Evolutionary conservation across 1,140 invertebrate genomes (phyloP).

Genomic region (Drosophila orena): DNA sequence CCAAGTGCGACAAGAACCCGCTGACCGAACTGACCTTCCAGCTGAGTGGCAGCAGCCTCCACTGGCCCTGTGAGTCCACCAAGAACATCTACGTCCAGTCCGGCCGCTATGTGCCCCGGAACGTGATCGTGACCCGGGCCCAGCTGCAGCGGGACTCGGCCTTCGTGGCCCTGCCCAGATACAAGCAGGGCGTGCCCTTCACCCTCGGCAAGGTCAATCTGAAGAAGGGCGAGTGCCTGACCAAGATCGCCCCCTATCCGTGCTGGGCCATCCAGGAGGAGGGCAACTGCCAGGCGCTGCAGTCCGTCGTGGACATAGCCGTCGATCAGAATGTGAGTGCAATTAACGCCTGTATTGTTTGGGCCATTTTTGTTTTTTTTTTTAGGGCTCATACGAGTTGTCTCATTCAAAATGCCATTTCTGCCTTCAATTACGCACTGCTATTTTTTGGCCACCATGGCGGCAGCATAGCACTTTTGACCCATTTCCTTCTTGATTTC

Average conservation of each 20-base stretch:
- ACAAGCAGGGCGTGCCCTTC: slow-evolving; percentile 87
- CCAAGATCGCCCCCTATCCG: slow-evolving; percentile 87
- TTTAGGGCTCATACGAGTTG: background rate
- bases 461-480: slow-evolving; percentile 4
- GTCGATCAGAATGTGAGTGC: slow-evolving; percentile 85
- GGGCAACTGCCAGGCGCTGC: slow-evolving; percentile 87
- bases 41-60: slow-evolving; percentile 85
- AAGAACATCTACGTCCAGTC: slow-evolving; percentile 87
- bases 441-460: slow-evolving; percentile 5
- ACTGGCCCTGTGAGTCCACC: slow-evolving; percentile 87
- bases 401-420: slow-evolving; percentile 11
- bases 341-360: slow-evolving; percentile 45
- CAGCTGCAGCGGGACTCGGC: slow-evolving; percentile 87
- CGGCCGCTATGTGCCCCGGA: slow-evolving; percentile 87
- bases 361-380: background rate
- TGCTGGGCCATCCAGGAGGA: slow-evolving; percentile 88
- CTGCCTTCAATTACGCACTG: slow-evolving; percentile 12
- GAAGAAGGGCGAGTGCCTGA: slow-evolving; percentile 84
- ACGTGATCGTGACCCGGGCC: slow-evolving; percentile 87
- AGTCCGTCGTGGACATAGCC: slow-evolving; percentile 87
- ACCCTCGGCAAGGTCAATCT: slow-evolving; percentile 87
- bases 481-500: background rate
- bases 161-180: slow-evolving; percentile 87
- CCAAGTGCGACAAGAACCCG: slow-evolving; percentile 73
- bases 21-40: slow-evolving; percentile 78